phyloP scores from a whole-genome alignment of 2,113 vertebrate species.

The Coturnix japonica region DNA sequence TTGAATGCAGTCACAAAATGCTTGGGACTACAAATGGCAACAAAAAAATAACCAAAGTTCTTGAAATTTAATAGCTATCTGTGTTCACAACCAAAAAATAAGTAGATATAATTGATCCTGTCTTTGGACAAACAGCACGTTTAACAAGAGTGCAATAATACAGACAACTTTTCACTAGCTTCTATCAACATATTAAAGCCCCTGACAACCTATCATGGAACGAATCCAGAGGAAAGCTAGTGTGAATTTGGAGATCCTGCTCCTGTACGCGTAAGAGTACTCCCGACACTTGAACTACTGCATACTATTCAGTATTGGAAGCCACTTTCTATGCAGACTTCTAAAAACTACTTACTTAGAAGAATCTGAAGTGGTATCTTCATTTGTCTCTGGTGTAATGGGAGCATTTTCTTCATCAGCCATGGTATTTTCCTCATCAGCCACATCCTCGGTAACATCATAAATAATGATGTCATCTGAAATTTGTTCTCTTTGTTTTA shows the following conservation, averaged over 20 bases:
- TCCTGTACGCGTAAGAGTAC: neutral
- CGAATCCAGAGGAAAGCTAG: neutral
- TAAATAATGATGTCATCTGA: conserved; percentile 94
- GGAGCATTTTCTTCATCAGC: conserved; percentile 78
- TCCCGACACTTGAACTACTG: neutral
- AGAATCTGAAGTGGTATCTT: conserved; percentile 76
- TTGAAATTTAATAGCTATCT: neutral
- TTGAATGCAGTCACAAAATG: neutral
- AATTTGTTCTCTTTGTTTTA: conserved; percentile 83
- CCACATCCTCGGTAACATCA: conserved; percentile 85
- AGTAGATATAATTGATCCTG: too few relatives aligned
- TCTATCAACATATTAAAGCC: neutral
- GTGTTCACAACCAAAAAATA: too few relatives aligned
- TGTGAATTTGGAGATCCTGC: neutral
- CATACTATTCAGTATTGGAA: neutral
- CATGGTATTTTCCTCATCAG: conserved; percentile 67
- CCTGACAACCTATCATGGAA: neutral
- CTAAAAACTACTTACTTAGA: conserved; percentile 75
- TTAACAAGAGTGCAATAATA: neutral
- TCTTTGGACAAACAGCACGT: neutral
- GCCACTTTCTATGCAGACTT: neutral
- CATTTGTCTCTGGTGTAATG: conserved; percentile 77
- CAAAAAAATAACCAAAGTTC: neutral
- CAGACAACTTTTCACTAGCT: neutral
- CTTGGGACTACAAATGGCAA: neutral